Base-by-base conservation (phyloP, 2,113 vertebrate species). In the Microcebus jonahi region DNA sequence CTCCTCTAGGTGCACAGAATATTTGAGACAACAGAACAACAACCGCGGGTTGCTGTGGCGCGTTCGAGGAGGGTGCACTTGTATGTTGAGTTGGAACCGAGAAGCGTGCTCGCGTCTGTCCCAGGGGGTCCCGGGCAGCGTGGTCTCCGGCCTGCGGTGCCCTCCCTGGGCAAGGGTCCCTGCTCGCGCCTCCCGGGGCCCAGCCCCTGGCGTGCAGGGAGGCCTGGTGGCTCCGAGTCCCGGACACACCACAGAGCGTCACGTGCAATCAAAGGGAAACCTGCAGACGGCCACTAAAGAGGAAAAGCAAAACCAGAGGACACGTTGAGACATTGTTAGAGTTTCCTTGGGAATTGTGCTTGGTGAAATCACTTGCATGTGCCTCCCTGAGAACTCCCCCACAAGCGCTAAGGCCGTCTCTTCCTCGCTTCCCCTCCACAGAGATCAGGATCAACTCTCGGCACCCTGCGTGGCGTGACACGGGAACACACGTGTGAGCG, bases 291-390 rank as follows among this genome's bases (percentile, higher is more conserved):
- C 90, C 71, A 57, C 95, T 96, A 90, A 86, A 75, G 75, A n/a
- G 75, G 90, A 92, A 0, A 21, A 95, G 94, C 77, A 97, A 94
- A 97, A 91, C 88, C 80, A 75, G 4, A 50, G 59, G 85, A 97
- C 97, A 92, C 71, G 76, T 76, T 42, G 94, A 96, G 96, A 45
- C 85, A 83, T 18, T 94, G 88, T 98, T 73, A 97, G 96, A 96
- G 96, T 91, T 97, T 98, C 97, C 77, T 0, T 71, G 95, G 96
- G 97, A 96, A 76, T 96, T 98, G 98, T 96, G 34, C 79, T 92
- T 31, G 50, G 48, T 96, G 93, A 96, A 98, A 39, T 98, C 95
- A 82, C 97, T 97, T 84, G 83, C 87, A 95, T 97, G 95, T 2
- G 77, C 98, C 97, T 96, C 90, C 65, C 82, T 85, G 84, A 53